phyloP scores from a whole-genome alignment of 1,140 invertebrate species.

The Drosophila ananassae region DNA sequence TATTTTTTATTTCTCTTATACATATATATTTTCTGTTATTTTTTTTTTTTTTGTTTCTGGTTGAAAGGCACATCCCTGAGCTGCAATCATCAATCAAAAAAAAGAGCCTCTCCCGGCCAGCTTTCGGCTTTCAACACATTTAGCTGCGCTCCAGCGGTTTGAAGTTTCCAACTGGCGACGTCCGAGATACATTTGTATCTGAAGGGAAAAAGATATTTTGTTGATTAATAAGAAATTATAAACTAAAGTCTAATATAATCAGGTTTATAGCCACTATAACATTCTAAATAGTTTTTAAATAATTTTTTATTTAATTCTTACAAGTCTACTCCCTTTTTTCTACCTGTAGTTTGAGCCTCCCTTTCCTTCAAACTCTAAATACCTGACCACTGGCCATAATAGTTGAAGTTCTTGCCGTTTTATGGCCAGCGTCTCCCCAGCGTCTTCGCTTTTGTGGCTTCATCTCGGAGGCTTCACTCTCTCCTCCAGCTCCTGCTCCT shows the following conservation, averaged over 20 bases:
- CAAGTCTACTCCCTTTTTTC: neutral
- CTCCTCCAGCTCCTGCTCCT: no score
- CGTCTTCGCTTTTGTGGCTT: conserved; percentile 74
- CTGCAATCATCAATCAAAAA: conserved; percentile 82
- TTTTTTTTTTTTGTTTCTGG: conserved; percentile 45
- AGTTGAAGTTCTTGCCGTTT: conserved; percentile 69
- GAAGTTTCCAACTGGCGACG: conserved; percentile 68
- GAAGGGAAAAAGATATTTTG: no score
- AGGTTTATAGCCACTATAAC: no score
- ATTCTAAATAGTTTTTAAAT: no score
- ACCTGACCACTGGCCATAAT: conserved; percentile 75
- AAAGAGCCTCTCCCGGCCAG: conserved; percentile 44
- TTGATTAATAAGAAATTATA: no score
- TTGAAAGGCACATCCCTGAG: conserved; percentile 71
- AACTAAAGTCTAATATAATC: no score
- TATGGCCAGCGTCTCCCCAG: conserved; percentile 49
- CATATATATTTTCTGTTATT: conserved; percentile 20
- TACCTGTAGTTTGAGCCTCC: conserved; percentile 20
- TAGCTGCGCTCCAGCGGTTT: conserved; percentile 69
- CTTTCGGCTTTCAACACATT: conserved; percentile 76
- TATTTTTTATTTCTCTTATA: conserved; percentile 4
- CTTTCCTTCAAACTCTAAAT: conserved; percentile 58
- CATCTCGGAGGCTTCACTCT: conserved; percentile 29
- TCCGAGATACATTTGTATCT: conserved; percentile 15
- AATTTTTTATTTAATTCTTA: neutral